Conservation (phyloP, 2,888 invertebrate species). For the Drosophila imparisetae region DNA sequence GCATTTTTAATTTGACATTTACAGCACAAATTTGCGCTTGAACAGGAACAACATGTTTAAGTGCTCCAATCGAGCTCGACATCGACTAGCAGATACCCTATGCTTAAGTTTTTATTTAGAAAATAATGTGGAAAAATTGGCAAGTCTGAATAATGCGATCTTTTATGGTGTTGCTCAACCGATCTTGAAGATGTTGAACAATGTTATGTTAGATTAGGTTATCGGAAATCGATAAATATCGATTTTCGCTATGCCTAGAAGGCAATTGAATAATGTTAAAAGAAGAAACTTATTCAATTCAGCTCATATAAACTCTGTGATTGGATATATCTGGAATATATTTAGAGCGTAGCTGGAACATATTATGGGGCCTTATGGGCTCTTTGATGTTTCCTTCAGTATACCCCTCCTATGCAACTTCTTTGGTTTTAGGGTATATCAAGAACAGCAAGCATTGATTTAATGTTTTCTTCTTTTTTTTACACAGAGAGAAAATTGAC, state of each 20-base stretch:
- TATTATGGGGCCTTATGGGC: too few relatives aligned
- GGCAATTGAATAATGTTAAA: neutral
- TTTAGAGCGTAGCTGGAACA: too few relatives aligned
- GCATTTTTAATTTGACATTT: constrained; percentile 79
- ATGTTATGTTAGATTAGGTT: accelerated
- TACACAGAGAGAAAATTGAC: constrained; percentile 15
- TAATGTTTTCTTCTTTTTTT: neutral
- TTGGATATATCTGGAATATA: too few relatives aligned
- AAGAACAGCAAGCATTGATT: constrained; percentile 33
- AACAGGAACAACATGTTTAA: constrained; percentile 13
- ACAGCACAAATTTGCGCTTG: constrained; percentile 65
- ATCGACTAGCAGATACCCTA: neutral
- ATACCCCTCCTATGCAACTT: neutral
- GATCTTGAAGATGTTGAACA: neutral
- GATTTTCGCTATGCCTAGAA: neutral
- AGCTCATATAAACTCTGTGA: neutral
- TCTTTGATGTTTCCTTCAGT: neutral
- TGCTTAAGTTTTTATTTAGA: accelerated
- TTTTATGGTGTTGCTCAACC: neutral
- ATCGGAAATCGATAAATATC: neutral
- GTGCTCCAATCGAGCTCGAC: accelerated
- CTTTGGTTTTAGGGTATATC: neutral
- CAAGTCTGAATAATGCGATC: neutral
- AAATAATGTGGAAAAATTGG: neutral
- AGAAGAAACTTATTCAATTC: neutral